These are phyloP conservation scores for Epizoanthus fatuus DNA, from an alignment of 92 coral and sea anemone genomes.

Conservation along the genomic window DNA sequence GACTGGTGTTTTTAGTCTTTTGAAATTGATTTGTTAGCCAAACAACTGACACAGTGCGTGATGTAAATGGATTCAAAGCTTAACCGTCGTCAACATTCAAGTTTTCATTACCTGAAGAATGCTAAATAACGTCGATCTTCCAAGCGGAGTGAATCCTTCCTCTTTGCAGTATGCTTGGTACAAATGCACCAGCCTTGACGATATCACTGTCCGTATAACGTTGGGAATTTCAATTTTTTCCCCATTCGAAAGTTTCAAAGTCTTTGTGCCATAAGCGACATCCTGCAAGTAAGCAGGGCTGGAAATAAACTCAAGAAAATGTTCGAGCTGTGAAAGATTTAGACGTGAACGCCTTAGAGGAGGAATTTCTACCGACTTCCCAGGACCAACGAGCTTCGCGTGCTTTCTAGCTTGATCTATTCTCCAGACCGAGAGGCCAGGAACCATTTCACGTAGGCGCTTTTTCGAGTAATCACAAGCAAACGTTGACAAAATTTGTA, in stretches of 20 bases:
- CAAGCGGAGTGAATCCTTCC: constrained; percentile 20
- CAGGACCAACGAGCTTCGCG: constrained; percentile 44
- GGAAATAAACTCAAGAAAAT: constrained; percentile 64
- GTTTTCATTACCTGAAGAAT: constrained; percentile 34
- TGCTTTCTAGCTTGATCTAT: constrained; percentile 66
- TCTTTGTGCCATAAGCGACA: constrained; percentile 43
- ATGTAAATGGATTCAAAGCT: no score
- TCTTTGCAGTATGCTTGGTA: constrained; percentile 44
- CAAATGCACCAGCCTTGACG: constrained; percentile 34
- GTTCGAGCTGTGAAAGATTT: constrained; percentile 53
- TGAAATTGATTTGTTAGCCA: no score
- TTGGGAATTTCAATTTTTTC: neutral
- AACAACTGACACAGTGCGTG: no score
- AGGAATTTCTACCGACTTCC: constrained; percentile 23
- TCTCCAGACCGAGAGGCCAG: constrained; percentile 67
- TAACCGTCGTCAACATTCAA: no score
- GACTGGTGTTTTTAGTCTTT: no score
- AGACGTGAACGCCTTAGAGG: constrained; percentile 39
- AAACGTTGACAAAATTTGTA: constrained; percentile 44
- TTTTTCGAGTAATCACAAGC: constrained; percentile 60
- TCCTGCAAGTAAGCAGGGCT: constrained; percentile 59
- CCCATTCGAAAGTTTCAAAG: constrained; percentile 7
- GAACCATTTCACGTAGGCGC: constrained; percentile 51
- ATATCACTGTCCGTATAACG: constrained; percentile 14
- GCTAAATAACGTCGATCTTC: constrained; percentile 39